Evolutionary conservation across 1,140 invertebrate genomes (phyloP).

Genomic region (Zaprionus taronus): DNA sequence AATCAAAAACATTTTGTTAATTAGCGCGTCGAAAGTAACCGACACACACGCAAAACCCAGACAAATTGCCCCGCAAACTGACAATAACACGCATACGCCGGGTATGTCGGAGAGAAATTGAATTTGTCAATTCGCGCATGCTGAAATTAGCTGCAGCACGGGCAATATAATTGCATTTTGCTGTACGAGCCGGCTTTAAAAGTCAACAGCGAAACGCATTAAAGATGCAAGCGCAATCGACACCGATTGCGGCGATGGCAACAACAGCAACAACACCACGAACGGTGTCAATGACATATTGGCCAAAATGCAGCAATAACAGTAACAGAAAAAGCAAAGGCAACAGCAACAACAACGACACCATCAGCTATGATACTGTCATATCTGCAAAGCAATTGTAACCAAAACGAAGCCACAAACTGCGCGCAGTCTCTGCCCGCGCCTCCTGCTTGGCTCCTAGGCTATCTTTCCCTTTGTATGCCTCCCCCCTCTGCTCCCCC

Average conservation of each 20-base stretch:
- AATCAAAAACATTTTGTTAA: slow-evolving; percentile 62
- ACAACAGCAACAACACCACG: slow-evolving; percentile 21
- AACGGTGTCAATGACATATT: slow-evolving; percentile 74
- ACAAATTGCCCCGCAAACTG: slow-evolving; percentile 20
- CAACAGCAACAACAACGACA: slow-evolving; percentile 4
- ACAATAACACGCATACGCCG: slow-evolving; percentile 66
- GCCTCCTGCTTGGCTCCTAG: too few relatives aligned
- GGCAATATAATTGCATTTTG: slow-evolving; percentile 62
- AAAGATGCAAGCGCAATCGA: slow-evolving; percentile 56
- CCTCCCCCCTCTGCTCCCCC: neutral
- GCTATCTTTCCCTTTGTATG: neutral
- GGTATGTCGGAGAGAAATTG: slow-evolving; percentile 59
- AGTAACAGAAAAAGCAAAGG: slow-evolving; percentile 20
- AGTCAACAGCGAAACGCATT: slow-evolving; percentile 75
- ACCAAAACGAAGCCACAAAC: slow-evolving; percentile 42
- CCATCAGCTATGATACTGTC: slow-evolving; percentile 17
- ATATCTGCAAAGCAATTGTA: slow-evolving; percentile 37
- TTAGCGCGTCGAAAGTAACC: slow-evolving; percentile 37
- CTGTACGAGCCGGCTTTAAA: slow-evolving; percentile 58
- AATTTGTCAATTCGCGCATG: slow-evolving; percentile 54
- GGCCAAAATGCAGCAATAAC: slow-evolving; percentile 35
- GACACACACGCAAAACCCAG: neutral
- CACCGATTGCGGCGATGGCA: neutral
- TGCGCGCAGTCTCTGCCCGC: neutral
- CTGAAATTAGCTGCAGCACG: slow-evolving; percentile 54